Evolutionary conservation across 2,888 invertebrate species (phyloP).

Genomic region (Chaitophorus viminalis): DNA sequence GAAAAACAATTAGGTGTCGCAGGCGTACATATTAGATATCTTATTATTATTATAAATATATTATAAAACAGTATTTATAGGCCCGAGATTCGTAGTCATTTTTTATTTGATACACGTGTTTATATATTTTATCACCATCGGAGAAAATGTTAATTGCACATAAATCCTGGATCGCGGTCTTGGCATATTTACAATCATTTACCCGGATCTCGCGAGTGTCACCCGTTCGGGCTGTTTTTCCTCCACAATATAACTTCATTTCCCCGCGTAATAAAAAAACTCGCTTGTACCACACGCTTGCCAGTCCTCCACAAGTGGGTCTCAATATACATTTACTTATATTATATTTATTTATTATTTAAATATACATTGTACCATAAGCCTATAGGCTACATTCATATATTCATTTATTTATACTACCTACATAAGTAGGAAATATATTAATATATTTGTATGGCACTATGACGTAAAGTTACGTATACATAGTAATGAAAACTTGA

Average conservation of each 20-base stretch:
- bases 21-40: no score
- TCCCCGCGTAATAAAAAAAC: not conserved
- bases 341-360: not conserved
- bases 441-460: no score
- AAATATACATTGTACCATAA: no score
- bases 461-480: no score
- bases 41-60: no score
- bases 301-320: not conserved
- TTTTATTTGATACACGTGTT: not conserved
- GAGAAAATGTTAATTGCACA: constrained; percentile 44
- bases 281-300: not conserved
- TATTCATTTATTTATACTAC: not conserved
- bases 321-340: not conserved
- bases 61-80: constrained; percentile 13
- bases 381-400: not conserved
- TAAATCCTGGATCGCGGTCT: constrained; percentile 36
- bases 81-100: not conserved
- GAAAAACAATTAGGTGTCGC: not conserved
- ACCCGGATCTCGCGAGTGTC: constrained; percentile 39
- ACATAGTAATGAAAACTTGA: no score
- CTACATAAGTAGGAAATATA: no score
- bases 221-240: not conserved
- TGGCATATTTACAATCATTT: constrained; percentile 39
- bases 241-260: not conserved
- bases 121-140: constrained; percentile 22